Conservation (phyloP, 2,797 vertebrate species). For the Coranthus polyacanthus region DNA sequence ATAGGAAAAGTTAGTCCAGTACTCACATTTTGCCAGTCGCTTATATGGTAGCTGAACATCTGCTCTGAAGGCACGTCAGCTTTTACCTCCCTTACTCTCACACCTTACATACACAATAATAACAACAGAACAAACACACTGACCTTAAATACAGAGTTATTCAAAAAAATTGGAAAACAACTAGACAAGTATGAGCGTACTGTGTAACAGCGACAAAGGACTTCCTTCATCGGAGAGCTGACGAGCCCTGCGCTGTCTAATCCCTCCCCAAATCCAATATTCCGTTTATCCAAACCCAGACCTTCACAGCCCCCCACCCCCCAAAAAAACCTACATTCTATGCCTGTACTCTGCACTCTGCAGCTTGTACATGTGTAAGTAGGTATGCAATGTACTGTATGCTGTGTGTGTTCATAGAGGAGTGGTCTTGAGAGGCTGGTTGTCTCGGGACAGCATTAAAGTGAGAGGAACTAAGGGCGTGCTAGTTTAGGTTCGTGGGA, state of each 20-base stretch:
- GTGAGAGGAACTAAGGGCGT: slow-evolving; percentile 88
- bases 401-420: slow-evolving; percentile 51
- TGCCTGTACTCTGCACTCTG: slow-evolving; percentile 60
- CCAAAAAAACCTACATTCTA: slow-evolving; percentile 59
- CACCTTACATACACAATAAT: slow-evolving; percentile 77
- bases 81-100: slow-evolving; percentile 70
- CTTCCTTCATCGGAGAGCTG: slow-evolving; percentile 78
- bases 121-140: slow-evolving; percentile 80
- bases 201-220: slow-evolving; percentile 82
- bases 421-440: slow-evolving; percentile 66
- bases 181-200: slow-evolving; percentile 77
- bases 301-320: slow-evolving; percentile 28
- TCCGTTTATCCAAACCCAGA: slow-evolving; percentile 23
- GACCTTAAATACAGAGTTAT: slow-evolving; percentile 85
- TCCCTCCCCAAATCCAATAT: slow-evolving; percentile 57
- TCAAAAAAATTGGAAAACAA: slow-evolving; percentile 75
- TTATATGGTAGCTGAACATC: slow-evolving; percentile 77
- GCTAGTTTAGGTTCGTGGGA: slow-evolving; percentile 95
- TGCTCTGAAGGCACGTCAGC: slow-evolving; percentile 78
- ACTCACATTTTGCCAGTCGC: slow-evolving; percentile 82
- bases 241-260: slow-evolving; percentile 53
- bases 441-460: slow-evolving; percentile 48
- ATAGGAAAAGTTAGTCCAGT: slow-evolving; percentile 79
- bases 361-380: slow-evolving; percentile 59
- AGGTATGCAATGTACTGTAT: slow-evolving; percentile 53